These are phyloP conservation scores for Rattus norvegicus DNA, from an alignment of 2,113 vertebrate genomes.

Conservation along the genomic window GRCr8 NC_086020.1:143355001-143355500, in stretches of 20 bases:
- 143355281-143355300: neutral
- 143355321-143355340: neutral
- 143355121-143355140: neutral
- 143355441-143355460: neutral
- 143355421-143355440: neutral
- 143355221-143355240: neutral
- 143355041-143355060: neutral
- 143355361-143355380: neutral
- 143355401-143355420: neutral
- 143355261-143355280: neutral
- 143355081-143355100: neutral
- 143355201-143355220: neutral
- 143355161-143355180: neutral
- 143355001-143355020: neutral
- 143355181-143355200: no score
- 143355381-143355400: neutral
- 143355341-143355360: neutral
- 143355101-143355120: neutral
- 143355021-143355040: neutral
- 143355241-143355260: neutral
- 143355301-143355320: neutral
- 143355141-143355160: neutral
- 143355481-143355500: neutral
- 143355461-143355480: neutral
- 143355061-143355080: neutral